Conservation (phyloP, 1,140 invertebrate species). For the Homalodisca vitripennis region DNA sequence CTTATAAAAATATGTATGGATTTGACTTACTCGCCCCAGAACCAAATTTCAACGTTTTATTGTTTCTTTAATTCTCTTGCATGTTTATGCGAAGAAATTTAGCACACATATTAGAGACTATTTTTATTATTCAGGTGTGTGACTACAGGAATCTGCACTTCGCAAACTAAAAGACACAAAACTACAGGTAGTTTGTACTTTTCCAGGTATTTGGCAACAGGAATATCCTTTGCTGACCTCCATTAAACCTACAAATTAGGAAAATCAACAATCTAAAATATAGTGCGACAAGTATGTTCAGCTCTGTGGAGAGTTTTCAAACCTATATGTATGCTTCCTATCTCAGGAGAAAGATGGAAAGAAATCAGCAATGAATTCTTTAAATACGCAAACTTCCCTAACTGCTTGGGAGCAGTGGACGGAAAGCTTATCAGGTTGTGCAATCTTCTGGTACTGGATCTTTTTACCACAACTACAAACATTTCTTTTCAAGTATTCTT, state of each 20-base stretch:
- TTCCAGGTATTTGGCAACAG: constrained; percentile 41
- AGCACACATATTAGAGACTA: not conserved
- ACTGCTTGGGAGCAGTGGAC: no score
- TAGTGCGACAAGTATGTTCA: constrained; percentile 19
- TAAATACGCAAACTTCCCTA: no score
- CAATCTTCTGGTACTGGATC: no score
- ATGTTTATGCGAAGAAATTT: constrained; percentile 1
- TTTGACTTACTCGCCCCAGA: constrained; percentile 11
- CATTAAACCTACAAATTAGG: constrained; percentile 39
- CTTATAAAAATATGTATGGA: not conserved
- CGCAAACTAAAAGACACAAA: no score
- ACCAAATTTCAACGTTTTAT: constrained; percentile 2
- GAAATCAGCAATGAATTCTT: no score
- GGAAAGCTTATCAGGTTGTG: no score
- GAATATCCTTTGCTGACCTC: constrained; percentile 39
- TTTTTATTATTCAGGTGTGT: not conserved
- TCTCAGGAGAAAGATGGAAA: constrained; percentile 16
- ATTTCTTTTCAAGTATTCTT: no score
- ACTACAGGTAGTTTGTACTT: constrained; percentile 26
- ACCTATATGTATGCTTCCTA: constrained; percentile 18
- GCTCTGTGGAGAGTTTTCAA: constrained; percentile 16
- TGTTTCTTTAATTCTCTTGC: constrained; percentile 8
- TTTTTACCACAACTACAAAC: no score
- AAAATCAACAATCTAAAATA: constrained; percentile 33
- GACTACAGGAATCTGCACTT: not conserved